phyloP scores from a whole-genome alignment of 2,113 vertebrate species.

The Etia nguti region DNA sequence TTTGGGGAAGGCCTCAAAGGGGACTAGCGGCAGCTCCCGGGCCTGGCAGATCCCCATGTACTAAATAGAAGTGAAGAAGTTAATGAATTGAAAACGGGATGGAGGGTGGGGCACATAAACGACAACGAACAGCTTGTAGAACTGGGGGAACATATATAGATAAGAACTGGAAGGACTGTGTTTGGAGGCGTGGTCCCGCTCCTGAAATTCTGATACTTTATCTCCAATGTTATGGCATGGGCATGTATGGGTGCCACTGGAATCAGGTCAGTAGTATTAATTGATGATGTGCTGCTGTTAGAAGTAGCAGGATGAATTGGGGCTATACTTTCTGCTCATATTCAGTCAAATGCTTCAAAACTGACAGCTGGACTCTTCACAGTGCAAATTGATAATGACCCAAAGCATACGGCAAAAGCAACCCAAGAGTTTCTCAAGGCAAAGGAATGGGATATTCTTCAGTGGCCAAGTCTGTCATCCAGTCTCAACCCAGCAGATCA shows the following conservation, averaged over 20 bases:
- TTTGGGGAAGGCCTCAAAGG: not conserved
- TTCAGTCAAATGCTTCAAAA: not conserved
- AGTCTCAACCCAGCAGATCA: not conserved
- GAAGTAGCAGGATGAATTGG: not conserved
- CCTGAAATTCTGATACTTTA: no score
- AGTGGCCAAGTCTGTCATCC: not conserved
- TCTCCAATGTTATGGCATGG: not conserved
- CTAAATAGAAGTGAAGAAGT: not conserved
- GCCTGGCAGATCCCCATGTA: not conserved
- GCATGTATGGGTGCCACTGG: not conserved
- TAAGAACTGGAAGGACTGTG: no score
- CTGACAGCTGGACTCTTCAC: not conserved
- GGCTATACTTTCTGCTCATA: not conserved
- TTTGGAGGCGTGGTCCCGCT: no score
- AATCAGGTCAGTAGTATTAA: not conserved
- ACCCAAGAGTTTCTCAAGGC: not conserved
- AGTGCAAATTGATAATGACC: not conserved
- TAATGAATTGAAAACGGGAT: not conserved
- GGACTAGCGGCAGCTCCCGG: not conserved
- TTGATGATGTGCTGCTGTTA: not conserved
- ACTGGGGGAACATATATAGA: no score
- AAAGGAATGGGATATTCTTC: not conserved
- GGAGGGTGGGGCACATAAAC: no score
- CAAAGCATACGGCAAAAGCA: not conserved
- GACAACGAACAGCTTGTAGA: no score